These are phyloP conservation scores for Lophotis ruficrista DNA, from an alignment of 2,113 vertebrate genomes.

Conservation along the genomic window DNA sequence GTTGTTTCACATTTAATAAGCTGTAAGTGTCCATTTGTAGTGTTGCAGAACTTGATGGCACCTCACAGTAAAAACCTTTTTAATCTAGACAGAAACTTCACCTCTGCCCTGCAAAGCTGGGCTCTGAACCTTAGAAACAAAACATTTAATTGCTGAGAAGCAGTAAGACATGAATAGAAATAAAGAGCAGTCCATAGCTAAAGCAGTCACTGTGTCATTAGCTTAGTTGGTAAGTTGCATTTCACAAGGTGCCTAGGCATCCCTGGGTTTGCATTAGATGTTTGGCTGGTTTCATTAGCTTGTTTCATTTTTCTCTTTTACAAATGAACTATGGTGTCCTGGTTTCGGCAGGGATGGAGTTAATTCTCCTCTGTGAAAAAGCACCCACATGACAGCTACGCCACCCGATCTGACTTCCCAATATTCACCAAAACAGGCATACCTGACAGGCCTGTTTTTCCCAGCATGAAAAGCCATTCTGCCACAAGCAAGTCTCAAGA, in stretches of 20 bases:
- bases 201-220: neutral
- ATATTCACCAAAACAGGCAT: neutral
- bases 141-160: conserved; percentile 18
- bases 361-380: neutral
- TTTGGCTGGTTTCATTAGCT: neutral
- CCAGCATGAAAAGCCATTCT: neutral
- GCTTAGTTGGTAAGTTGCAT: neutral
- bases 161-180: neutral
- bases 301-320: neutral
- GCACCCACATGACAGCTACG: neutral
- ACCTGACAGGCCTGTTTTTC: neutral
- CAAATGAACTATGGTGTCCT: neutral
- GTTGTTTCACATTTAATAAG: conserved; percentile 41
- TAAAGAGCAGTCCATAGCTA: neutral
- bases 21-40: conserved; percentile 32
- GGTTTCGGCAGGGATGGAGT: too few species aligned
- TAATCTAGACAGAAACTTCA: conserved; percentile 10
- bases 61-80: conserved; percentile 28
- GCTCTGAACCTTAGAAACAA: conserved; percentile 33
- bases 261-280: neutral
- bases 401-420: neutral
- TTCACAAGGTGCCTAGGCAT: neutral
- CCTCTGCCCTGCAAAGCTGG: neutral
- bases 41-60: neutral
- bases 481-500: neutral